phyloP scores from a whole-genome alignment of 2,888 invertebrate genomes.

The Camptogramma bilineatum region DNA sequence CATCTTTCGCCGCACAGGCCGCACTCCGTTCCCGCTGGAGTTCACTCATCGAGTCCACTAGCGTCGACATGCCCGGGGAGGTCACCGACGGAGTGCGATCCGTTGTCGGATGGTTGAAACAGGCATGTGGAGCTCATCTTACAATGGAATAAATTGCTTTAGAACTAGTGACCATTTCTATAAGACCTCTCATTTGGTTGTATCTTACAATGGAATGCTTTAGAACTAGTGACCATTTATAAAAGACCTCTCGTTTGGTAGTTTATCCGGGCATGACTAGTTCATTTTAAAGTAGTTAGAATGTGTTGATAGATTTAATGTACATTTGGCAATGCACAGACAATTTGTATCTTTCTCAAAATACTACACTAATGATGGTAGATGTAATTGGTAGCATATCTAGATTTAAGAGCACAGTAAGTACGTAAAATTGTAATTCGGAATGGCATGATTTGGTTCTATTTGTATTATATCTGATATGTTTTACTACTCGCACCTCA shows the following conservation, averaged over 20 bases:
- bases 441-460: too few relatives aligned
- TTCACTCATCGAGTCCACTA: conserved; percentile 89
- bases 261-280: conserved; percentile 73
- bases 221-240: background rate
- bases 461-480: too few relatives aligned
- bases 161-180: background rate
- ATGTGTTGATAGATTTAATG: background rate
- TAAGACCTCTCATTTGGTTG: background rate
- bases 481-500: too few relatives aligned
- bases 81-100: conserved; percentile 90
- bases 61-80: conserved; percentile 87
- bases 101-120: conserved; percentile 93
- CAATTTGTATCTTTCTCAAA: background rate
- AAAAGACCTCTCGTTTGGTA: background rate
- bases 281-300: conserved; percentile 4
- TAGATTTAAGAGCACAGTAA: too few relatives aligned
- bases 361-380: background rate
- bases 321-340: background rate
- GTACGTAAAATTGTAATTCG: too few relatives aligned
- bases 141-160: conserved; percentile 1
- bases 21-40: conserved; percentile 90
- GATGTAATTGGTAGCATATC: background rate
- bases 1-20: conserved; percentile 89
- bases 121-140: conserved; percentile 79
- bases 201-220: conserved; percentile 1